A percentile compares a stretch with the other conserved stretches of the same genome.
Evolutionary conservation across 2,113 vertebrate genomes (phyloP).

Genomic region (Nematolebias whitei): DNA sequence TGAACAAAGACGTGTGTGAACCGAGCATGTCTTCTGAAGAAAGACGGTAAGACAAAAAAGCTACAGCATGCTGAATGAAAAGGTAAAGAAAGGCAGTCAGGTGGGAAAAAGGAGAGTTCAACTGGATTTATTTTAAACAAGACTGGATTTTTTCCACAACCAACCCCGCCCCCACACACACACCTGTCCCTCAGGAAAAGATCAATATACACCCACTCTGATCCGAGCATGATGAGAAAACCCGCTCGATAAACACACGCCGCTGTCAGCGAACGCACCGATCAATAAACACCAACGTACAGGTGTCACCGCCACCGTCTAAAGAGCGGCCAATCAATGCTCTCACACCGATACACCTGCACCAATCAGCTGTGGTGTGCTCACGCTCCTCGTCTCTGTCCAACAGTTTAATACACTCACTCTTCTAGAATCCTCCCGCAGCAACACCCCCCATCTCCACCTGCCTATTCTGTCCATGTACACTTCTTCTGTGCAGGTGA

Average conservation of each 20-base stretch:
- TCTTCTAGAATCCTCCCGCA: neutral
- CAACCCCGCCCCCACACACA: conserved; percentile 27
- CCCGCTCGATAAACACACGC: conserved; percentile 44
- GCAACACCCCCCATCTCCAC: neutral
- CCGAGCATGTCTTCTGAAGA: conserved; percentile 32
- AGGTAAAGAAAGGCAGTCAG: conserved; percentile 43
- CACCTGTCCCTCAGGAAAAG: conserved; percentile 48
- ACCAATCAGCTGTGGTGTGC: conserved; percentile 59
- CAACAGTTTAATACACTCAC: conserved; percentile 39
- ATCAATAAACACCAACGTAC: conserved; percentile 71
- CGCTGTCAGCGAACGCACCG: conserved; percentile 14
- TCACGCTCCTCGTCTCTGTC: conserved; percentile 22
- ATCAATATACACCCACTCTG: conserved; percentile 59
- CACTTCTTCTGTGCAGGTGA: conserved; percentile 2
- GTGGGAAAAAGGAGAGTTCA: conserved; percentile 47
- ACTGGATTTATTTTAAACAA: conserved; percentile 60
- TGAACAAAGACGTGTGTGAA: conserved; percentile 55
- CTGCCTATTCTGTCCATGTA: neutral
- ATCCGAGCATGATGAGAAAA: conserved; percentile 40
- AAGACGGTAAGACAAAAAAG: conserved; percentile 40
- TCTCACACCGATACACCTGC: conserved; percentile 61
- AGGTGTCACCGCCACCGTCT: conserved; percentile 69
- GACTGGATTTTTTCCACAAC: conserved; percentile 28
- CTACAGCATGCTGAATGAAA: conserved; percentile 43
- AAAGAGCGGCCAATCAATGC: conserved; percentile 67